A percentile compares a stretch with the other conserved stretches of the same genome.
phyloP scores from a whole-genome alignment of 2,888 invertebrate genomes.

The Chrysomela aeneicollis region DNA sequence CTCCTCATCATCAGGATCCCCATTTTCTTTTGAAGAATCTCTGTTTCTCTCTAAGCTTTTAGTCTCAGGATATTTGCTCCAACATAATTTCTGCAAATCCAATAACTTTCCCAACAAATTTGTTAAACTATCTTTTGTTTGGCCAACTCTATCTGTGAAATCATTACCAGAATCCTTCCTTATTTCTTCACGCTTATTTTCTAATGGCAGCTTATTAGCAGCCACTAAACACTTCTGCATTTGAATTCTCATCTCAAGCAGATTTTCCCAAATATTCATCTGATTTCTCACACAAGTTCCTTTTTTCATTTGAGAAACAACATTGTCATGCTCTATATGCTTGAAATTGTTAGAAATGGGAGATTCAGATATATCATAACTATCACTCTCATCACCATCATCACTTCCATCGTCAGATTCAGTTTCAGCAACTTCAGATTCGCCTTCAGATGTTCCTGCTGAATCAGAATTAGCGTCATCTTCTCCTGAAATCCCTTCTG shows the following conservation, averaged over 20 bases:
- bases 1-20: conserved; percentile 67
- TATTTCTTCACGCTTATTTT: conserved; percentile 64
- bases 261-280: conserved; percentile 80
- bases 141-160: conserved; percentile 64
- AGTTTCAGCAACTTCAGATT: conserved; percentile 59
- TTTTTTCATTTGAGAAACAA: conserved; percentile 69
- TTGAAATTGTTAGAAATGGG: conserved; percentile 59
- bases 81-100: conserved; percentile 67
- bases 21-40: conserved; percentile 41
- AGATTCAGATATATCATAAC: conserved; percentile 37
- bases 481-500: conserved; percentile 50
- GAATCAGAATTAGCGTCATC: conserved; percentile 28
- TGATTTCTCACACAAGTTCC: conserved; percentile 75
- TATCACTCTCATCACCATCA: conserved; percentile 37
- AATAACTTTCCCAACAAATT: conserved; percentile 72
- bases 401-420: conserved; percentile 26
- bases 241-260: conserved; percentile 87
- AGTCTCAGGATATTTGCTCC: conserved; percentile 75
- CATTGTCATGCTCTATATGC: conserved; percentile 66
- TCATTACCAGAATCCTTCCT: conserved; percentile 58
- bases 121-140: conserved; percentile 66
- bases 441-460: conserved; percentile 35
- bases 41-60: conserved; percentile 60
- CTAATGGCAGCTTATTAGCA: conserved; percentile 82
- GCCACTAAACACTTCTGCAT: conserved; percentile 81